These are phyloP conservation scores for Amphilophus citrinellus DNA, from an alignment of 2,113 vertebrate species.

Conservation along the genomic window DNA sequence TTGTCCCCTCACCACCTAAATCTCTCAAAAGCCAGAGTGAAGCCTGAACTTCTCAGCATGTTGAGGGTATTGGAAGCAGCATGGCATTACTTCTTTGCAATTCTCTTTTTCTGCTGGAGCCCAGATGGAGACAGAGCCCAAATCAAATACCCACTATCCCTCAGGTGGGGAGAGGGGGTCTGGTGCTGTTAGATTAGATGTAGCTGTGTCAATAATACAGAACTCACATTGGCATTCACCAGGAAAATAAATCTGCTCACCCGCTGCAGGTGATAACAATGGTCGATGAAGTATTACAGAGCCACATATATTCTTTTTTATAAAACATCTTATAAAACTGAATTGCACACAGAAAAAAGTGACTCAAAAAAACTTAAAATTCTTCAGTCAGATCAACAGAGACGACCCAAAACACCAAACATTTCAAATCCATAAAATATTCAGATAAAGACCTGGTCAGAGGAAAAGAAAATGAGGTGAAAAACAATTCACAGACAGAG, in stretches of 20 bases:
- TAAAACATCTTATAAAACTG: not conserved
- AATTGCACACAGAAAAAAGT: not conserved
- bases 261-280: not conserved
- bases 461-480: not conserved
- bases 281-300: slow-evolving; percentile 12
- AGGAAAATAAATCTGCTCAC: slow-evolving; percentile 30
- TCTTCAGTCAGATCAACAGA: not conserved
- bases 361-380: not conserved
- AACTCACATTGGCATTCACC: not conserved
- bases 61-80: slow-evolving; percentile 22
- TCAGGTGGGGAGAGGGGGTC: slow-evolving; percentile 23
- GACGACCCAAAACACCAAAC: not conserved
- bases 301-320: not conserved
- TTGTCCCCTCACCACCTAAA: not conserved
- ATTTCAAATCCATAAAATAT: not conserved
- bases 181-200: slow-evolving; percentile 60
- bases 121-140: slow-evolving; percentile 52
- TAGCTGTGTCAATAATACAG: slow-evolving; percentile 51
- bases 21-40: slow-evolving; percentile 14
- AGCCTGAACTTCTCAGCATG: slow-evolving; percentile 33
- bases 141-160: slow-evolving; percentile 60
- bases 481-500: not conserved
- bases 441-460: not conserved
- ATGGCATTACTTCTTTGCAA: slow-evolving; percentile 21
- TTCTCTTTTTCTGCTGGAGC: slow-evolving; percentile 45